Evolutionary conservation across 2,797 vertebrate species (phyloP).

Genomic region (Eutrigla gurnardus): DNA sequence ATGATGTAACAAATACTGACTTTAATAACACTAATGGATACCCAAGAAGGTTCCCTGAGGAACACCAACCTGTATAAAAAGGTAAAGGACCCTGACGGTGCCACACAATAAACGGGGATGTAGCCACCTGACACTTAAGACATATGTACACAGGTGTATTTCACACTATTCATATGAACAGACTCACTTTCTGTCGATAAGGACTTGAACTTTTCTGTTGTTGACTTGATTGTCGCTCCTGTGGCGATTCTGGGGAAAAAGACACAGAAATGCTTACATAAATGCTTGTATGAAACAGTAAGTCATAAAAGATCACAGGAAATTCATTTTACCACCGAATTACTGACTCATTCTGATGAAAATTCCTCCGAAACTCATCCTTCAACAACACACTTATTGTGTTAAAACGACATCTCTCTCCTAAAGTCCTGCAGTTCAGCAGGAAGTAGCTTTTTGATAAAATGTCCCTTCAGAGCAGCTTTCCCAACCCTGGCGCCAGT

Average conservation of each 20-base stretch:
- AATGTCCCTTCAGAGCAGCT: not conserved
- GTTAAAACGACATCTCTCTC: not conserved
- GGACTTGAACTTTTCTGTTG: constrained; percentile 91
- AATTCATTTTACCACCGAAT: not conserved
- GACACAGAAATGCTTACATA: constrained; percentile 1
- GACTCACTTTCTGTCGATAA: constrained; percentile 91
- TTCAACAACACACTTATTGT: not conserved
- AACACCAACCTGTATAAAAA: not conserved
- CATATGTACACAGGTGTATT: not conserved
- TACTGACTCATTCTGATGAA: not conserved
- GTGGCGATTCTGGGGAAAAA: constrained; percentile 89
- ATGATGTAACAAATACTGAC: not conserved
- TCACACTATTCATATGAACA: not conserved
- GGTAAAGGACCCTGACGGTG: not conserved
- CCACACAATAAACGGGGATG: not conserved
- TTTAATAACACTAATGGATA: not conserved
- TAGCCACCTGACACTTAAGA: not conserved
- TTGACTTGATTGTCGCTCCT: constrained; percentile 93
- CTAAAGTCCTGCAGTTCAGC: not conserved
- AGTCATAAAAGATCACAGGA: not conserved
- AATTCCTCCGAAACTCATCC: not conserved
- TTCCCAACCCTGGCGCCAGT: not conserved
- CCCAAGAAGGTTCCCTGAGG: not conserved
- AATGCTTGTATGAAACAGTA: not conserved
- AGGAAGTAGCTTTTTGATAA: not conserved